Percentiles rank a stretch among this genome's conserved stretches.
These are phyloP conservation scores for Tursiops truncatus DNA, from an alignment of 2,113 vertebrate species.

Conservation along the genomic window DNA sequence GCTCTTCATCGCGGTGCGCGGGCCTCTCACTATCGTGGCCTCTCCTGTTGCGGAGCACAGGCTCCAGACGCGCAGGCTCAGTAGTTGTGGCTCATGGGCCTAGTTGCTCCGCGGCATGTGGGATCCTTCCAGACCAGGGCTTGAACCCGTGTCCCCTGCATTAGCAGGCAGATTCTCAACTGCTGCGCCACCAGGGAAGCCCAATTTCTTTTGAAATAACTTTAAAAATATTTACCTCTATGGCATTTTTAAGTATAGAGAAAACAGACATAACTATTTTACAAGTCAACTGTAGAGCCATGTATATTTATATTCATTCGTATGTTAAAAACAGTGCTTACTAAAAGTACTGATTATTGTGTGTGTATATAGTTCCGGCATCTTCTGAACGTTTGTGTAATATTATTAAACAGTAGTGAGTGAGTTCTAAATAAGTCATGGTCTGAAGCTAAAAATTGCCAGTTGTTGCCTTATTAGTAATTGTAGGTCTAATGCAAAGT, in stretches of 20 bases:
- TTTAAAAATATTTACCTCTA: neutral
- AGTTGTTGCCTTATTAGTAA: slow-evolving; percentile 39
- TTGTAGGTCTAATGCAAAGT: slow-evolving; percentile 30
- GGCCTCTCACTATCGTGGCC: too few relatives aligned
- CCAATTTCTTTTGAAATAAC: neutral
- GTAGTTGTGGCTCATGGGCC: too few relatives aligned
- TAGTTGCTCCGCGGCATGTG: too few relatives aligned
- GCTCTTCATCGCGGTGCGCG: too few relatives aligned
- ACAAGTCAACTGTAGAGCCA: neutral
- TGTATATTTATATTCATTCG: neutral
- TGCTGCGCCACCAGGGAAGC: too few relatives aligned
- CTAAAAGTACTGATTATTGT: neutral
- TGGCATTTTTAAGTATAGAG: neutral
- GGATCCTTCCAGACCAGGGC: too few relatives aligned
- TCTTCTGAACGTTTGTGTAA: neutral
- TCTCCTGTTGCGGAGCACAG: too few relatives aligned
- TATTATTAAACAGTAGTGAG: neutral
- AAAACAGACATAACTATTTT: neutral
- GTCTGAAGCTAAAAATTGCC: slow-evolving; percentile 6
- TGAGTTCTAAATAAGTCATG: neutral
- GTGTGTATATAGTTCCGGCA: neutral
- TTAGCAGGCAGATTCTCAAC: too few relatives aligned
- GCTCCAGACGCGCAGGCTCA: too few relatives aligned
- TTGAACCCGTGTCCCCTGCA: too few relatives aligned
- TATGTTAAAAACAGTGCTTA: slow-evolving; percentile 33